phyloP scores from a whole-genome alignment of 2,888 invertebrate species.

The Rhopalosiphum nymphaeae region DNA sequence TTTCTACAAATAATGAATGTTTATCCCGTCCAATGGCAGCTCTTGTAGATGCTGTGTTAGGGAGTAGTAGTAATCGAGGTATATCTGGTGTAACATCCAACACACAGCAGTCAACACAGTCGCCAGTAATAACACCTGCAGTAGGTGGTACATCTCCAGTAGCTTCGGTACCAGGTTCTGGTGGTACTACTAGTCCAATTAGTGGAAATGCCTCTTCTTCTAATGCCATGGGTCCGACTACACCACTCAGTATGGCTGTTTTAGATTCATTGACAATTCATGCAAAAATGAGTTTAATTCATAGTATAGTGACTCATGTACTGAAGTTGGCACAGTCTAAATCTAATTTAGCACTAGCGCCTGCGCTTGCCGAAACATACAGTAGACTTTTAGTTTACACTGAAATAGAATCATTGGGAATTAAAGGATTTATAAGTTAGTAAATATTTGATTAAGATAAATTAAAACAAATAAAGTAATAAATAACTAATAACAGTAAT shows the following conservation, averaged over 20 bases:
- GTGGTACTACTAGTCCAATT: conserved; percentile 67
- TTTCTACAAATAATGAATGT: conserved; percentile 92
- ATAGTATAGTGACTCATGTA: conserved; percentile 88
- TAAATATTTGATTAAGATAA: conserved; percentile 66
- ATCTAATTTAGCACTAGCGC: conserved; percentile 85
- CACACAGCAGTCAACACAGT: conserved; percentile 72
- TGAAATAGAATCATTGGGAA: conserved; percentile 95
- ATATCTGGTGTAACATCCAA: conserved; percentile 69
- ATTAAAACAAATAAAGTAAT: conserved; percentile 3
- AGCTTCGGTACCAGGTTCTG: conserved; percentile 70
- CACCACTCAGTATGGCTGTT: conserved; percentile 91
- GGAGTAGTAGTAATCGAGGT: conserved; percentile 68
- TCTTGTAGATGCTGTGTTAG: conserved; percentile 87
- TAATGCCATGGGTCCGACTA: conserved; percentile 76
- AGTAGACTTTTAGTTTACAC: conserved; percentile 93
- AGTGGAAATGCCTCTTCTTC: conserved; percentile 52
- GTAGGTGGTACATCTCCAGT: conserved; percentile 72
- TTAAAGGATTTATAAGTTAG: conserved; percentile 94
- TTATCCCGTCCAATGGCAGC: conserved; percentile 93
- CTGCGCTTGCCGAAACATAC: conserved; percentile 95
- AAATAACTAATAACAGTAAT: conserved; percentile 29
- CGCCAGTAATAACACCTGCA: conserved; percentile 71
- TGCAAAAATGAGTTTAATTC: conserved; percentile 93
- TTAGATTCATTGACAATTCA: conserved; percentile 91
- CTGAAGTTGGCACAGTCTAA: conserved; percentile 91